Percentiles rank a stretch among this genome's conserved stretches.
Evolutionary conservation across 2,797 vertebrate genomes (phyloP).

Genomic region (Hapalemur alaotrensis): DNA sequence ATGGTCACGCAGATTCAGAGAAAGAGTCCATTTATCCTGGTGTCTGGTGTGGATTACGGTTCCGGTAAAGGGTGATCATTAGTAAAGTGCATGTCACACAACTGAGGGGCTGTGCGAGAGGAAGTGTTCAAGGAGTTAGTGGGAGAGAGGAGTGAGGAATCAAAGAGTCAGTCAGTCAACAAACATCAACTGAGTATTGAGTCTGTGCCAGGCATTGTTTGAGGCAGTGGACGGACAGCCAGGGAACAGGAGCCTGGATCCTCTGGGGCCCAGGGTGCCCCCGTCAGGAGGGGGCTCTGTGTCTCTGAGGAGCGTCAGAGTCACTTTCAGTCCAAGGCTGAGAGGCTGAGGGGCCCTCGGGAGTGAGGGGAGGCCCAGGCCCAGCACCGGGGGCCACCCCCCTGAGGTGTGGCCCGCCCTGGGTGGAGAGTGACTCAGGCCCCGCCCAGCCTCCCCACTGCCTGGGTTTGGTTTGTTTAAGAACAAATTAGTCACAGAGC

Average conservation of each 20-base stretch:
- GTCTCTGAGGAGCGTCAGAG: neutral
- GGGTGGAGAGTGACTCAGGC: slow-evolving; percentile 72
- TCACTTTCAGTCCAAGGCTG: neutral
- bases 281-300: rapidly evolving
- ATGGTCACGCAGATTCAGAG: neutral
- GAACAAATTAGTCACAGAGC: slow-evolving; percentile 88
- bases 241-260: neutral
- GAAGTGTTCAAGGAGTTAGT: neutral
- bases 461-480: slow-evolving; percentile 82
- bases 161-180: slow-evolving; percentile 1
- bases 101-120: neutral
- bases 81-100: neutral
- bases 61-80: neutral
- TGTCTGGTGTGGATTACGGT: neutral
- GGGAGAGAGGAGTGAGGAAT: neutral
- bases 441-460: slow-evolving; percentile 55
- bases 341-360: neutral
- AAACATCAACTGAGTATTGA: neutral
- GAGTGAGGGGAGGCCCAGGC: neutral
- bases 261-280: neutral
- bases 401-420: slow-evolving; percentile 46
- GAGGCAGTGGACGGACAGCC: neutral
- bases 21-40: neutral
- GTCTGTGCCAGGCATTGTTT: neutral
- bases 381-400: neutral